Evolutionary conservation across 2,888 invertebrate genomes (phyloP), one percentile per base, ranked within the genome.

Genomic region (Fissipunctia ypsillon): DNA sequence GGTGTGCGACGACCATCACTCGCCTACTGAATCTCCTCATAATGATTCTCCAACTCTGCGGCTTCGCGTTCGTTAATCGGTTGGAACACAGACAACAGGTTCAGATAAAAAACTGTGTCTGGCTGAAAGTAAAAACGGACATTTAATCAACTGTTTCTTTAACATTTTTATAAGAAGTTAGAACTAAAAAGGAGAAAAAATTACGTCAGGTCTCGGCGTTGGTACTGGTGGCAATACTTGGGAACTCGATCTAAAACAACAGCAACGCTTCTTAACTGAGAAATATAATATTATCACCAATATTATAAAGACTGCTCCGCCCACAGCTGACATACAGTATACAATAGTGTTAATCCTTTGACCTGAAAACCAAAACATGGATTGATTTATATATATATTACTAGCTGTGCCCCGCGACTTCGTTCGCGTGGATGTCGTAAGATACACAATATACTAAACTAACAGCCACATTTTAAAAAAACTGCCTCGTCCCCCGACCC

Each of bases 91-190:
- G 63, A 7, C 19, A 63, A 9, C 9, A 63, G 28, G 19, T 63
- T 63, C 5, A 31, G 14, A 4, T 63, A 45, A 0, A 1, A 64
- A 0, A 1, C 3, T 3, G 48, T 45, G 3, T 7, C 16, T 3
- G 45, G 64, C 64, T 64, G 64, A 64, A 64, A 64, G 10, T 64
- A n/a, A 31, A 28, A n/a, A 31, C n/a, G n/a, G n/a, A n/a, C n/a
- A n/a, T n/a, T n/a, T n/a, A n/a, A n/a, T n/a, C n/a, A n/a, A n/a
- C n/a, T n/a, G n/a, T n/a, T n/a, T n/a, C n/a, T n/a, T n/a, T n/a
- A n/a, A n/a, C n/a, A n/a, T n/a, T n/a, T n/a, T n/a, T n/a, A n/a
- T n/a, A n/a, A n/a, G n/a, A n/a, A n/a, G n/a, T n/a, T n/a, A n/a
- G n/a, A n/a, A n/a, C n/a, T n/a, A n/a, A n/a, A n/a, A n/a, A n/a